Evolutionary conservation across 2,113 vertebrate species (phyloP), one percentile per base, ranked within the genome.

Genomic region (Gasterosteus nipponicus): DNA sequence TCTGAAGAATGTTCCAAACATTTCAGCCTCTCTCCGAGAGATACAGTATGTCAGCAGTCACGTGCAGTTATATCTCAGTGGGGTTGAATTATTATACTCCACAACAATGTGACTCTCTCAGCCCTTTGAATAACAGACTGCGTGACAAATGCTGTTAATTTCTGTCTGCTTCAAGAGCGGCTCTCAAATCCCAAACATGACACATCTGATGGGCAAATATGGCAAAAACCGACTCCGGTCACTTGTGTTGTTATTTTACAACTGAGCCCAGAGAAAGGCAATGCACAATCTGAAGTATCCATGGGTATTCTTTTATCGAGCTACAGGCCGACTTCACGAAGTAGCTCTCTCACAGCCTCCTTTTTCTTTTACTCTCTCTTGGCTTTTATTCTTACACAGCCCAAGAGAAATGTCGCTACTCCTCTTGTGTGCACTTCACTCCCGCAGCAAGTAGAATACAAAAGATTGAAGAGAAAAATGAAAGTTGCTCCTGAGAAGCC

Each of bases 1-100:
- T 76, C 68, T 77, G 65, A 70, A 54, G 41, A 84, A 79, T 80
- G 78, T 75, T 89, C 83, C 86, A 82, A 90, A 82, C 74, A 81
- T 76, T 85, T 73, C 46, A 74, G 74, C 84, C 69, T 77, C 69
- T 75, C 63, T 67, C 35, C 69, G 69, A 83, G 72, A 81, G 76
- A 83, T 69, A 67, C 63, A 79, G 42, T 70, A 29, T 80, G 58
- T 83, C 82, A 81, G 53, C 84, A 83, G 78, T 70, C 76, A 42
- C 79, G 67, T 81, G 70, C 56, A 77, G 75, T 83, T 81, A 57
- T 69, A 61, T 87, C 77, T 83, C 85, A 29, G 61, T 62, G 61
- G 66, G 41, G 2, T 62, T 82, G 74, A 87, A 80, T 87, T 86
- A 84, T 86, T 75, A 38, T 57, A 26, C 73, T 49, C 18, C 29